phyloP scores from a whole-genome alignment of 2,888 invertebrate genomes.

The Trissonchulus sp. region DNA sequence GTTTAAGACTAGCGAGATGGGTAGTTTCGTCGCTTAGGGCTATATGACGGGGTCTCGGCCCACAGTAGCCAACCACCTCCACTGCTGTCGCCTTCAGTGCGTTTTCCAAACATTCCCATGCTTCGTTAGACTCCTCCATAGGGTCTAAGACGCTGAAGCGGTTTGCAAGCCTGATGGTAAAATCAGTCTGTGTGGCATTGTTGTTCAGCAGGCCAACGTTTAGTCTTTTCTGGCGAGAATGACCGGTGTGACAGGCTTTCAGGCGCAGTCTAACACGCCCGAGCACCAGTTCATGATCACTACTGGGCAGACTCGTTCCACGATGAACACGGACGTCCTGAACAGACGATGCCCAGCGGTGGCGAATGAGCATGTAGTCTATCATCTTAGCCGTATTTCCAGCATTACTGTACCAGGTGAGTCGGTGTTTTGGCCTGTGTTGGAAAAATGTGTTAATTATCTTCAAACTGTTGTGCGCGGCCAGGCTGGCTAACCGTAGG shows the following conservation, averaged over 20 bases:
- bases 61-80: too few relatives aligned
- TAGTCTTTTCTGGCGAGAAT: background rate
- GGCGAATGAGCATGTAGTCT: background rate
- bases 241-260: too few relatives aligned
- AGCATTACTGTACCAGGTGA: background rate
- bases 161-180: background rate
- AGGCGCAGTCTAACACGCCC: background rate
- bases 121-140: background rate
- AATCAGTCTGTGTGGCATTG: background rate
- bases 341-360: background rate
- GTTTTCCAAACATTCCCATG: background rate
- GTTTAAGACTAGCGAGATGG: too few relatives aligned
- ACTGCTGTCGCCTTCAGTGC: background rate
- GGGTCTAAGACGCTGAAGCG: background rate
- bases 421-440: background rate
- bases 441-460: background rate
- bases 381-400: background rate
- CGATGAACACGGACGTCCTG: background rate
- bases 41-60: background rate
- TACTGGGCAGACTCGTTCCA: background rate
- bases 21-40: background rate
- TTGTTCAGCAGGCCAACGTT: background rate
- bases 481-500: background rate
- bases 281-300: background rate
- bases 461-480: background rate